Base-by-base conservation (phyloP, 2,888 invertebrate genomes). In the Phortica magna region DNA sequence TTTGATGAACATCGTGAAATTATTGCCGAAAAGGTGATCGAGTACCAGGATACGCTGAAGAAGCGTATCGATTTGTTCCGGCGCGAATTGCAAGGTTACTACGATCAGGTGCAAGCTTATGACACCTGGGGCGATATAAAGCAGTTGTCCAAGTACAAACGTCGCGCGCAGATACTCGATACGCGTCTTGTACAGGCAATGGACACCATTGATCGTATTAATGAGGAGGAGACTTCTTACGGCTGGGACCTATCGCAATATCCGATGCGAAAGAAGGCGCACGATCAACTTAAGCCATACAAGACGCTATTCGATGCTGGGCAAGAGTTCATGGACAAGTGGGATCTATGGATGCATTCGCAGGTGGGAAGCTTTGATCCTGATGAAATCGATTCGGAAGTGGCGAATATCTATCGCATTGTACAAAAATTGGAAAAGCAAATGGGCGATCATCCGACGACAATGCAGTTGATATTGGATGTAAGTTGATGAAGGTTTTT, bases 271-370 rank as follows among this genome's bases (percentile, higher is more conserved):
- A 96, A 97, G 91, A 92, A 94, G 85, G 93, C 95, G 0, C 95
- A 95, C 79, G 98, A 98, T 84, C 96, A 94, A 89, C 92, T 99
- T 61, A 94, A 94, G 41, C 98, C 98, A 0, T 99, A 94, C 89
- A 96, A 97, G 90, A 95, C 95, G 88, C 93, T 99, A 0, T 99
- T 96, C 89, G 98, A 98, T 89, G 96, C 96, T n/a, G 95, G 96
- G 0, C 95, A 95, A 78, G 97, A 98, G 74, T 99, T 98, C 90
- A 93, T 96, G 80, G 94, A 94, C 68, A 98, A 97, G 90, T 93
- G 96, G 90, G 94, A 96, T 82, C 93, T 93, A 4, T 99, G 99
- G 98, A 96, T 98, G 95, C 94, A 94, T 79, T 95, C 94, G 0
- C 93, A 95, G 93, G 96, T 98, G 82, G 96, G 97, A 6, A 94